These are phyloP conservation scores for Perodicticus potto DNA, from an alignment of 2,797 vertebrate genomes.

Conservation along the genomic window DNA sequence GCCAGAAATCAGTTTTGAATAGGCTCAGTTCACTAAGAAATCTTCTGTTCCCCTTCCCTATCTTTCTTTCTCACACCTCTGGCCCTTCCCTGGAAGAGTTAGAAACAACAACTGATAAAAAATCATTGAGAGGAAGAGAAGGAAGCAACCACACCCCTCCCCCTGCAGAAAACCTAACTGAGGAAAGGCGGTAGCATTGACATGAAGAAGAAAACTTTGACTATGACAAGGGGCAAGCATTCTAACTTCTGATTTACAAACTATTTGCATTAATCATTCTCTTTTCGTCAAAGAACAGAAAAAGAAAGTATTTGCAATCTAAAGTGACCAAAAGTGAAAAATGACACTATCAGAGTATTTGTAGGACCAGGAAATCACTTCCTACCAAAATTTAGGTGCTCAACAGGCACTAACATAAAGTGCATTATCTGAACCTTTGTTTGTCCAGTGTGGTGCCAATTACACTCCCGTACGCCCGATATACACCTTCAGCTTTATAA, in stretches of 20 bases:
- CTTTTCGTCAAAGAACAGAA: no score
- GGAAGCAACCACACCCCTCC: neutral
- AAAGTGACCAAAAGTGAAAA: neutral
- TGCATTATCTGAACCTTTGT: neutral
- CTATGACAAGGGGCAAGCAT: neutral
- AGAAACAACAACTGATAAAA: neutral
- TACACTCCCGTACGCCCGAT: neutral
- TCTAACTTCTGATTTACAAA: neutral
- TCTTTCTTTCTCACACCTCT: neutral
- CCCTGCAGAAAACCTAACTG: neutral
- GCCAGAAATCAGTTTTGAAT: neutral
- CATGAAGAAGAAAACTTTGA: neutral
- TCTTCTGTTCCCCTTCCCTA: neutral
- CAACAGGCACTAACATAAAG: neutral
- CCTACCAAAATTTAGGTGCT: neutral
- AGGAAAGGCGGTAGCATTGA: neutral
- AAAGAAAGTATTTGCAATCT: neutral
- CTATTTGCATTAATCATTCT: neutral
- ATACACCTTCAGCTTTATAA: neutral
- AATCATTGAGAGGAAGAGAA: neutral
- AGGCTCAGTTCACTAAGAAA: neutral
- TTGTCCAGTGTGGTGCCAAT: neutral
- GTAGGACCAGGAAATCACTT: neutral
- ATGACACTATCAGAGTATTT: neutral
- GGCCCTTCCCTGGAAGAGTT: neutral